Evolutionary conservation across 2,797 vertebrate species (phyloP).

Genomic region (Melanogrammus aeglefinus): DNA sequence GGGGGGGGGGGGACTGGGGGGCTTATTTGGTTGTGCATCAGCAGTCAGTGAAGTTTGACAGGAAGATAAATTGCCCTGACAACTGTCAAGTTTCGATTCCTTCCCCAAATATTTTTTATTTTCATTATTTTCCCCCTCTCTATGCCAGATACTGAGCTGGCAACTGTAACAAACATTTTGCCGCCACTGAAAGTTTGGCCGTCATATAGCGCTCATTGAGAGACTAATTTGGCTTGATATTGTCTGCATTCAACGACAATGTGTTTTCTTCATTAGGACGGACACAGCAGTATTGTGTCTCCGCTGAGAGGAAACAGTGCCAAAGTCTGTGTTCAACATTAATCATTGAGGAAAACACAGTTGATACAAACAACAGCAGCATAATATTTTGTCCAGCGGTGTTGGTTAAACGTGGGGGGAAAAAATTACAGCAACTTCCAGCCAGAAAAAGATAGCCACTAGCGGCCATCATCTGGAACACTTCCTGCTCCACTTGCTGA

Average conservation of each 20-base stretch:
- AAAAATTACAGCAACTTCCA: neutral
- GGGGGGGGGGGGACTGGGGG: neutral
- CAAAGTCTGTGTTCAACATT: neutral
- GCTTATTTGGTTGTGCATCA: conserved; percentile 60
- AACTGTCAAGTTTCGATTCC: conserved; percentile 69
- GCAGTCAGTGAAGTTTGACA: conserved; percentile 73
- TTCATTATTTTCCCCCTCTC: conserved; percentile 30
- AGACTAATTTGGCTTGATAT: conserved; percentile 49
- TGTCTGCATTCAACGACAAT: conserved; percentile 35
- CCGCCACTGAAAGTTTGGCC: conserved; percentile 53
- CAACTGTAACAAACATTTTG: conserved; percentile 62
- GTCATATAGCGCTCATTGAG: conserved; percentile 58
- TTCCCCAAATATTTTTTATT: conserved; percentile 57
- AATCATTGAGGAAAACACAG: neutral
- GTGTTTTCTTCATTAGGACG: conserved; percentile 42
- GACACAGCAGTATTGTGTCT: conserved; percentile 18
- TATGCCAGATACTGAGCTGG: conserved; percentile 56
- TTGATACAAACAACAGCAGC: conserved; percentile 16
- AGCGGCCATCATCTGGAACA: neutral
- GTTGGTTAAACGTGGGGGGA: neutral
- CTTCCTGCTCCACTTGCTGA: neutral
- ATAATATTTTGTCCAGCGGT: conserved; percentile 12
- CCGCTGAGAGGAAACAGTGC: neutral
- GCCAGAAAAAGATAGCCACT: neutral
- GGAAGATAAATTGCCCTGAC: conserved; percentile 73